Evolutionary conservation across 2,888 invertebrate genomes (phyloP), one percentile per base, ranked within the genome.

Genomic region (Quadroppia sp.): DNA sequence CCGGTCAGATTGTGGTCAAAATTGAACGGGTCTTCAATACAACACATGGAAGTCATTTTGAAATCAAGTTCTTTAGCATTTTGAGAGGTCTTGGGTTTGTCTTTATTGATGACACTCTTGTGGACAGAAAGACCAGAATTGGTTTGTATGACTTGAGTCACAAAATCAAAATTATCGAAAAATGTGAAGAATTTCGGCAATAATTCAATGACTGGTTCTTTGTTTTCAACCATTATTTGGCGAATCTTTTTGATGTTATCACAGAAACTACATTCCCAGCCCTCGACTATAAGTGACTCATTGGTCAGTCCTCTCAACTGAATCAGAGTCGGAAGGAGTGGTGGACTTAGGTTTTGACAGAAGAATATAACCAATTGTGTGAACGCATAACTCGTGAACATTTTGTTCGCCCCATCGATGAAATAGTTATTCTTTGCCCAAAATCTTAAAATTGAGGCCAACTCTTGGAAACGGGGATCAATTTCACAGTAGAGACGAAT

Each of bases 361-460:
- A 76, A 76, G 53, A 75, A 71, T 2, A 76, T 67, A 17, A 75
- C 67, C 30, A 76, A 64, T 7, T 75, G 67, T n/a, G 76, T 73
- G 64, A 76, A 75, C 11, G 75, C 53, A 72, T 76, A 75, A n/a
- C 76, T 76, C 17, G 74, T 75, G 40, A 76, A 75, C 20, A 23
- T 72, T 1, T 76, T 75, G 30, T 75, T 73, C 4, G 74, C 75
- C 30, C 75, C 75, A 13, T 75, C 76, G 70, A 76, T 75, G 74
- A 76, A 76, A 28, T 71, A 74, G 45, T 75, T 74, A 64, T 74
- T 74, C 72, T 76, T 76, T 0, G 75, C 75, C 75, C 75, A 76
- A 17, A 75, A 76, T 6, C 75, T 73, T 64, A 75, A 56, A n/a
- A 75, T 25, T 28, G 74, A 73, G 3, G 72, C 72, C 9, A 76